Conservation (phyloP, 2,888 invertebrate genomes). For the Xestia ashworthii region DNA sequence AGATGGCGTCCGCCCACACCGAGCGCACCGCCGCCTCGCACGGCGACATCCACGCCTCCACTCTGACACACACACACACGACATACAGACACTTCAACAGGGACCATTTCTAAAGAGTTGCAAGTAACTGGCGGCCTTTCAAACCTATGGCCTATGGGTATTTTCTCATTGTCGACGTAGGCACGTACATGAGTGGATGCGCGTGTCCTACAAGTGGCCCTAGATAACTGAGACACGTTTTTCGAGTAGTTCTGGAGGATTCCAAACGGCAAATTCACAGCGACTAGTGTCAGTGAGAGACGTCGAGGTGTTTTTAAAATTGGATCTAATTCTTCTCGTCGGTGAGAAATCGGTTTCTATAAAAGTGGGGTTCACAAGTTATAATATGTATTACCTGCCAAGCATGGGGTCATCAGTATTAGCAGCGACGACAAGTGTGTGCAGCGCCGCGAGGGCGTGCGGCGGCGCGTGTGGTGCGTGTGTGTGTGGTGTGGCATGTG, state of each 20-base stretch:
- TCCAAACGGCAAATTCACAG: background rate
- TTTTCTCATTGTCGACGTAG: too few species aligned
- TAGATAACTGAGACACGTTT: background rate
- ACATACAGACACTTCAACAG: too few species aligned
- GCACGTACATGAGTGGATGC: too few species aligned
- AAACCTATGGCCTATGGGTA: too few species aligned
- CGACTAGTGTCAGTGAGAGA: too few species aligned
- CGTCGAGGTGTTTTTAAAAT: too few species aligned
- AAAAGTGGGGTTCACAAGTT: background rate
- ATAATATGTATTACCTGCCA: constrained; percentile 89
- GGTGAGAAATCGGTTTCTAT: background rate
- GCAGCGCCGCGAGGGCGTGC: constrained; percentile 71
- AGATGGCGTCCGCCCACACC: constrained; percentile 65
- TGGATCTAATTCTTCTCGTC: too few species aligned
- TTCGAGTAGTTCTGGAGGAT: background rate
- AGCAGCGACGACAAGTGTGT: constrained; percentile 77
- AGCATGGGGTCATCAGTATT: constrained; percentile 86
- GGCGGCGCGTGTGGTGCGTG: constrained; percentile 75
- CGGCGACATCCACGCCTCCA: constrained; percentile 58
- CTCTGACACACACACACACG: constrained; percentile 29
- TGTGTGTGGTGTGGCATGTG: constrained; percentile 75
- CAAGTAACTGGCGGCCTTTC: too few species aligned
- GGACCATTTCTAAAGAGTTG: too few species aligned
- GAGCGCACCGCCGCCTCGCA: constrained; percentile 61
- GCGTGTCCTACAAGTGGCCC: too few species aligned